Evolutionary conservation across 2,113 vertebrate species (phyloP).

Genomic region (Melanotaenia duboulayi): DNA sequence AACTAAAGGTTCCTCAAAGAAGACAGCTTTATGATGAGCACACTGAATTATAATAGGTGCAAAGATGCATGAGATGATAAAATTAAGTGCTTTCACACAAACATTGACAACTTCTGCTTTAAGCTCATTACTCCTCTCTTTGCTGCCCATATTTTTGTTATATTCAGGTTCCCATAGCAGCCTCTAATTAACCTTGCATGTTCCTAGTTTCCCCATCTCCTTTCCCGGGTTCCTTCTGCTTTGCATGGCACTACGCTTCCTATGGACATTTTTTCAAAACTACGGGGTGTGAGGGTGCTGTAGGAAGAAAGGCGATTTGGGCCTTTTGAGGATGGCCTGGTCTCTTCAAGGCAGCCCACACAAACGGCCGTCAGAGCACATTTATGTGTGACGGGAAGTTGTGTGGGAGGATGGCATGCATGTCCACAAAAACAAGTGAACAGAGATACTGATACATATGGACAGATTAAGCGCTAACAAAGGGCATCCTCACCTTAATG

Average conservation of each 20-base stretch:
- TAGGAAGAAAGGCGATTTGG: conserved; percentile 40
- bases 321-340: conserved; percentile 17
- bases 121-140: conserved; percentile 4
- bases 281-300: conserved; percentile 5
- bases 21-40: conserved; percentile 65
- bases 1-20: conserved; percentile 40
- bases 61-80: conserved; percentile 18
- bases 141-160: conserved; percentile 27
- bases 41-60: conserved; percentile 28
- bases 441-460: conserved; percentile 38
- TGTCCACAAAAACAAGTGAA: conserved; percentile 30
- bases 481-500: background rate
- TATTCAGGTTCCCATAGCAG: conserved; percentile 43
- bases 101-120: conserved; percentile 68
- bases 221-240: conserved; percentile 25
- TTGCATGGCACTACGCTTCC: conserved; percentile 25
- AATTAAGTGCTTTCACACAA: conserved; percentile 50
- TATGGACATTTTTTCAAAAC: conserved; percentile 13
- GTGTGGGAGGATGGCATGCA: conserved; percentile 8
- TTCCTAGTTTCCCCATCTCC: conserved; percentile 8
- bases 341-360: conserved; percentile 52
- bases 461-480: conserved; percentile 41
- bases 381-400: conserved; percentile 58
- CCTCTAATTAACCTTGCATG: conserved; percentile 31
- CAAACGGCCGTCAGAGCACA: conserved; percentile 49